phyloP scores from a whole-genome alignment of 1,140 invertebrate species.

The Eumeta japonica region DNA sequence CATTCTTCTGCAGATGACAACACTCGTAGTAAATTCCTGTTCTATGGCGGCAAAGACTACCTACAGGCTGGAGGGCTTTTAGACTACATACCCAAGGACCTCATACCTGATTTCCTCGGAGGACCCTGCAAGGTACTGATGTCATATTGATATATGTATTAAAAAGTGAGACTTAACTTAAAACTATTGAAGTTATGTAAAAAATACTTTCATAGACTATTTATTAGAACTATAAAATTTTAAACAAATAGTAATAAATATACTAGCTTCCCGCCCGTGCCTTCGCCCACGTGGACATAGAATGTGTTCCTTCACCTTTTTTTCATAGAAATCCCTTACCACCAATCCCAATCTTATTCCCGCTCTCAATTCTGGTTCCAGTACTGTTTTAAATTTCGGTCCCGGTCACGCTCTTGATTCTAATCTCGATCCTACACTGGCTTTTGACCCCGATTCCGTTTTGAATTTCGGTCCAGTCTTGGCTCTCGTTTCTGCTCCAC shows the following conservation, averaged over 20 bases:
- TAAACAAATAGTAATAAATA: not conserved
- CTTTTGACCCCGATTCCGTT: too few relatives aligned
- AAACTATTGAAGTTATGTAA: conserved; percentile 4
- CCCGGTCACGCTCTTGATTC: too few relatives aligned
- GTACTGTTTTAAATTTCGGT: too few relatives aligned
- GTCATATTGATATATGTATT: conserved; percentile 1
- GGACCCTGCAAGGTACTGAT: conserved; percentile 78
- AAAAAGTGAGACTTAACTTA: not conserved
- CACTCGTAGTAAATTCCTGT: conserved; percentile 91
- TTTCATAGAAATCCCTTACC: too few relatives aligned
- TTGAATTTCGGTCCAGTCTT: too few relatives aligned
- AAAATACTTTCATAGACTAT: conserved; percentile 8
- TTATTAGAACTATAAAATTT: conserved; percentile 5
- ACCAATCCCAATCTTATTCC: too few relatives aligned
- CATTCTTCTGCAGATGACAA: conserved; percentile 85
- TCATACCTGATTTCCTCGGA: conserved; percentile 89
- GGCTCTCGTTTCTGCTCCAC: too few relatives aligned
- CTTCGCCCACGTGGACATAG: too few relatives aligned
- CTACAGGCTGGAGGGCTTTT: conserved; percentile 75
- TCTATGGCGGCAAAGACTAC: conserved; percentile 88
- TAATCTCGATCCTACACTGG: too few relatives aligned
- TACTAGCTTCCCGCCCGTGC: too few relatives aligned
- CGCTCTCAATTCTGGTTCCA: too few relatives aligned
- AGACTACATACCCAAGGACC: conserved; percentile 84
- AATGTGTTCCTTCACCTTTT: too few relatives aligned